Evolutionary conservation across 2,888 invertebrate genomes (phyloP), one percentile per base, ranked within the genome.

Genomic region (Thysanoteuthis rhombus): DNA sequence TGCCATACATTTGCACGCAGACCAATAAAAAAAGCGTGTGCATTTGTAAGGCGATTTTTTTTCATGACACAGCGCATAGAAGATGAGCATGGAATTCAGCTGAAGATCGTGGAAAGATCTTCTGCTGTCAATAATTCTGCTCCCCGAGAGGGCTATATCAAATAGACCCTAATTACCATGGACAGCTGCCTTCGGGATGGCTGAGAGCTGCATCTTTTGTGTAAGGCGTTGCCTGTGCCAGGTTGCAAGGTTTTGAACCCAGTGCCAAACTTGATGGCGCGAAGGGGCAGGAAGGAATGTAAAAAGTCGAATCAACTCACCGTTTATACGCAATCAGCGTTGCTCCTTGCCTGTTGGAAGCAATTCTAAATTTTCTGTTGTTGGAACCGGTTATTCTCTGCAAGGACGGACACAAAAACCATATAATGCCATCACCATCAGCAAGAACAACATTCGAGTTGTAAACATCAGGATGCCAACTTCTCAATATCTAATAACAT

Each of bases 341-440:
- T 75, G 75, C 75, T n/a, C n/a, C 75, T 75, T 75, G 75, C 75
- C 75, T 75, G 75, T n/a, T 36, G 75, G 75, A 75, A 75, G 75
- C 75, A 75, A 75, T 75, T 75, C 75, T 75, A 75, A 75, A 75
- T 75, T 75, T 75, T 10, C 75, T 75, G 75, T 36, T 36, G 75
- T 75, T n/a, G 75, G 75, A 75, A 75, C 75, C 75, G 75, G 75
- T 75, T 75, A 75, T 75, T 75, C 75, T 75, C 75, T 75, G 75
- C 75, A 75, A 75, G 75, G 75, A 75, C 75, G 75, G 75, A 75
- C 75, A 75, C 75, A 75, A 75, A 75, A 75, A 75, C 75, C n/a
- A n/a, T 75, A 75, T 75, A 75, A 75, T 75, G n/a, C 75, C 75
- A 75, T 75, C n/a, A 75, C 75, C 75, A 75, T 1, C 75, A 75